Percentiles rank a stretch among this genome's conserved stretches.
Evolutionary conservation across 2,888 invertebrate species (phyloP).

Genomic region (Calameuta idolon): DNA sequence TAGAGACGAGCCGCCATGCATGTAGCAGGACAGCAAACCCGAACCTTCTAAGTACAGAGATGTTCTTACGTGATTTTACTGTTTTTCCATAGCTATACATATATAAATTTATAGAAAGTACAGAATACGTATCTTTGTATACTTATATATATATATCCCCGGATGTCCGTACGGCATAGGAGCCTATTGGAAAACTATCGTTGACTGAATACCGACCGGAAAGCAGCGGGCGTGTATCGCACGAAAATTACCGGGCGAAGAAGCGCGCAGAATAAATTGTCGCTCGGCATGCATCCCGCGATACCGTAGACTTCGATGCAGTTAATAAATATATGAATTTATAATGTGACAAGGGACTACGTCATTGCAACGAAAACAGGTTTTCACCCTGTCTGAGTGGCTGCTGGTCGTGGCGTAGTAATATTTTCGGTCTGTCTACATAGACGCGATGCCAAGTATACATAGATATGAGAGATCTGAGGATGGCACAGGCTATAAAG

Average conservation of each 20-base stretch:
- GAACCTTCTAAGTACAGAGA: not conserved
- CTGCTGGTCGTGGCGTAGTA: not conserved
- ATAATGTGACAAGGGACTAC: not conserved
- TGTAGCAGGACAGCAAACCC: not conserved
- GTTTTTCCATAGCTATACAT: not conserved
- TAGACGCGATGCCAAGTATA: not conserved
- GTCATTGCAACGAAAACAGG: not conserved
- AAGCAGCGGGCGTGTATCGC: slow-evolving; percentile 41
- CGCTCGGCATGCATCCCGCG: slow-evolving; percentile 8
- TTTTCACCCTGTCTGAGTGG: not conserved
- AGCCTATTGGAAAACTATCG: slow-evolving; percentile 18
- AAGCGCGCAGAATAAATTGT: not conserved
- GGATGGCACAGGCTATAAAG: not conserved
- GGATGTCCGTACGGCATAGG: slow-evolving; percentile 27
- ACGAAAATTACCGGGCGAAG: slow-evolving; percentile 27
- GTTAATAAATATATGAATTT: not conserved
- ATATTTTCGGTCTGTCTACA: not conserved
- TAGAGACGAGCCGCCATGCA: not conserved
- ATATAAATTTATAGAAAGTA: not conserved
- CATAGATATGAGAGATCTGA: not conserved
- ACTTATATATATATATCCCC: not conserved
- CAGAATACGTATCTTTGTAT: not conserved
- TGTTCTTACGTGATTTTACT: not conserved
- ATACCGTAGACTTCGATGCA: slow-evolving; percentile 5
- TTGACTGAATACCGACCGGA: slow-evolving; percentile 41